Conservation (phyloP, 1,140 invertebrate genomes). For the Archegozetes longisetosus region DNA sequence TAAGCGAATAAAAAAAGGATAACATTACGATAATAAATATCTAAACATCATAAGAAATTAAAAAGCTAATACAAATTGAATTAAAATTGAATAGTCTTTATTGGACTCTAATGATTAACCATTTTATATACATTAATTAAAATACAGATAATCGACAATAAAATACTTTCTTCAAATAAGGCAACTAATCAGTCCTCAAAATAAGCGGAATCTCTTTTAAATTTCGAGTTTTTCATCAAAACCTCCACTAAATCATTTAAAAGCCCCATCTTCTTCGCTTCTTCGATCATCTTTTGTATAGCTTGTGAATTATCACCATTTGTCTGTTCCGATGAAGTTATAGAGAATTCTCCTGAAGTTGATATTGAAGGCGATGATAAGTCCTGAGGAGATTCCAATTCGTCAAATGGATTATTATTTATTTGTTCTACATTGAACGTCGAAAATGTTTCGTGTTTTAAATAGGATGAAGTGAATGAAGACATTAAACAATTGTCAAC, state of each 20-base stretch:
- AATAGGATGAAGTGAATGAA: too few species aligned
- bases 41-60: too few species aligned
- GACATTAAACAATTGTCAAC: too few species aligned
- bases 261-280: constrained; percentile 5
- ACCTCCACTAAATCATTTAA: constrained; percentile 1
- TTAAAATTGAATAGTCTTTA: too few species aligned
- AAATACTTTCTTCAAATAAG: not conserved
- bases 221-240: constrained; percentile 5
- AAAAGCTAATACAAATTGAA: too few species aligned
- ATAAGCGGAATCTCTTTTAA: constrained; percentile 13
- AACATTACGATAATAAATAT: too few species aligned
- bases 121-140: too few species aligned
- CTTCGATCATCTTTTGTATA: not conserved
- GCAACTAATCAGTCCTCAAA: constrained; percentile 9
- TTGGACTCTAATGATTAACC: too few species aligned
- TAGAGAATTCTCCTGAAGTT: not conserved
- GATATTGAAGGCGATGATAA: not conserved
- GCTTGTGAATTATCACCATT: not conserved
- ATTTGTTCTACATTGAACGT: too few species aligned
- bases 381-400: not conserved
- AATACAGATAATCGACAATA: too few species aligned
- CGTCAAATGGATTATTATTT: not conserved
- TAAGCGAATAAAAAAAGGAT: too few species aligned
- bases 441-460: too few species aligned
- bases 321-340: not conserved